A percentile compares a stretch with the other conserved stretches of the same genome.
Evolutionary conservation across 2,888 invertebrate species (phyloP).

Genomic region (Globia sparganii): DNA sequence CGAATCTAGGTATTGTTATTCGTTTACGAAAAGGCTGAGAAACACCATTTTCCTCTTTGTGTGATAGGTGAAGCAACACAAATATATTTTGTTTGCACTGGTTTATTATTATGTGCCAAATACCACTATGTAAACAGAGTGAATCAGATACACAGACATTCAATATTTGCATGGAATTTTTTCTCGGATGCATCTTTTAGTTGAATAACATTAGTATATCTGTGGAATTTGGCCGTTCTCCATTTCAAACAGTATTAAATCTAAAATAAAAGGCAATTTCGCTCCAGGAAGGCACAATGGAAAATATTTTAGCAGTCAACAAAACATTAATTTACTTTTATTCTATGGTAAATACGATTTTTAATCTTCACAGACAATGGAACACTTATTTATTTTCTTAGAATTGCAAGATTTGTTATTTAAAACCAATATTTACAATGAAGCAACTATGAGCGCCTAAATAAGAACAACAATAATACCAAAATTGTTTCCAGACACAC

Average conservation of each 20-base stretch:
- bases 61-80: conserved; percentile 32
- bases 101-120: conserved; percentile 62
- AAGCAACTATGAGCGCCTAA: not conserved
- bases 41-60: conserved; percentile 31
- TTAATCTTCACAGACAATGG: conserved; percentile 11
- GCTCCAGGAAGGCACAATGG: conserved; percentile 10
- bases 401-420: conserved; percentile 1
- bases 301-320: conserved; percentile 5
- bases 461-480: conserved; percentile 28
- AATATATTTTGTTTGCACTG: conserved; percentile 59
- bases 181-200: conserved; percentile 20
- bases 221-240: conserved; percentile 21
- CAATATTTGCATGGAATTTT: conserved; percentile 46
- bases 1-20: conserved; percentile 5
- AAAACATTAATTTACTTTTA: conserved; percentile 11
- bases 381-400: conserved; percentile 19
- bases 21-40: conserved; percentile 12
- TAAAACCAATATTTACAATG: conserved; percentile 21
- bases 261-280: conserved; percentile 7
- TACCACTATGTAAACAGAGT: conserved; percentile 42
- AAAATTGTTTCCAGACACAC: conserved; percentile 38
- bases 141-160: conserved; percentile 37
- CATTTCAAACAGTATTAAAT: conserved; percentile 9
- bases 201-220: conserved; percentile 10
- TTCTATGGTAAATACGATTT: not conserved